Percentiles rank a stretch among this genome's conserved stretches.
Evolutionary conservation across 2,797 vertebrate species (phyloP).

Genomic region (Chaunax sp.): DNA sequence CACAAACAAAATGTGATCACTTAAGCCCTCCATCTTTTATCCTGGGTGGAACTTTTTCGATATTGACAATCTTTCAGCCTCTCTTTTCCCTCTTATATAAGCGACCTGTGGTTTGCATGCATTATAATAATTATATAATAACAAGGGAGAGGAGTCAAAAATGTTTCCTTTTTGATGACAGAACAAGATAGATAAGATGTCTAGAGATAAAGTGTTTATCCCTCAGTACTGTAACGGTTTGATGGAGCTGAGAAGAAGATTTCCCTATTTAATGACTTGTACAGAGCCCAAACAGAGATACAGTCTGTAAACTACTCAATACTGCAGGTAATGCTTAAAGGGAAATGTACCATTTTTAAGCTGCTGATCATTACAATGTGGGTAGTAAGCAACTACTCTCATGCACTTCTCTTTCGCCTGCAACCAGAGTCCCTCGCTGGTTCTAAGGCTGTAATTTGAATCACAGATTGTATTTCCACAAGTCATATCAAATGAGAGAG

Average conservation of each 20-base stretch:
- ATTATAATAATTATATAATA: neutral
- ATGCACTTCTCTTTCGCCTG: too few relatives aligned
- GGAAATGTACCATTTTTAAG: too few relatives aligned
- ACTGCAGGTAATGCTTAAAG: constrained; percentile 17
- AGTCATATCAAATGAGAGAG: too few relatives aligned
- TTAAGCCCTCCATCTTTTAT: too few relatives aligned
- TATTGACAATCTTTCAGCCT: neutral
- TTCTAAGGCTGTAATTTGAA: too few relatives aligned
- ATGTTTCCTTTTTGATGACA: constrained; percentile 1
- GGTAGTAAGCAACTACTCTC: too few relatives aligned
- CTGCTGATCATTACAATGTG: too few relatives aligned
- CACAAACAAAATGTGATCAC: too few relatives aligned
- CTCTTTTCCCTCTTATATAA: neutral
- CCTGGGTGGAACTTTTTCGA: neutral
- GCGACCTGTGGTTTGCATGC: neutral
- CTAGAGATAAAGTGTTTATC: constrained; percentile 27
- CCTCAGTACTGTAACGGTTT: constrained; percentile 28
- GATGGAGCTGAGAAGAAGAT: constrained; percentile 50
- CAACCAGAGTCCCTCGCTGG: too few relatives aligned
- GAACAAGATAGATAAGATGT: constrained; percentile 10
- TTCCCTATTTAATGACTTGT: constrained; percentile 20
- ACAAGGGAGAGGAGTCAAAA: neutral
- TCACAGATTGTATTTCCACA: too few relatives aligned
- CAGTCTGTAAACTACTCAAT: constrained; percentile 12
- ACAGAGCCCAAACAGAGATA: constrained; percentile 12